Base-by-base conservation (phyloP, 2,113 vertebrate genomes). In the Syrrhaptes paradoxus region DNA sequence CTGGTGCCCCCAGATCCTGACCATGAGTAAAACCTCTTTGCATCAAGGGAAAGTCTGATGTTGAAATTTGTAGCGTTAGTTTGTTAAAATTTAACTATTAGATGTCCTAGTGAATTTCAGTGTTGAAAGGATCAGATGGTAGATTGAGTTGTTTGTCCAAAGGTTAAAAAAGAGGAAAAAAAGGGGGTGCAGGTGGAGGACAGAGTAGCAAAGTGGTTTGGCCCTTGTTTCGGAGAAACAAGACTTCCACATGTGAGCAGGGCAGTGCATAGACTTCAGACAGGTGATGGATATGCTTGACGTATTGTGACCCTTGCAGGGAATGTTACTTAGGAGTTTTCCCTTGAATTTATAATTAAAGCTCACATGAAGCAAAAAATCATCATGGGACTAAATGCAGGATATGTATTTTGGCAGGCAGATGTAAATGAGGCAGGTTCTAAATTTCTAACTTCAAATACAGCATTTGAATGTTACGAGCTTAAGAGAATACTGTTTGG, bases 381-480 rank as follows among this genome's bases (percentile, higher is more conserved):
- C 31, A 11, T 86, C 20, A 15, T 49, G 70, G 34, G 52, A 80
- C 72, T 65, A 65, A 88, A 79, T 36, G 11, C n/a, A 85, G 70
- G 31, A 58, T 95, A 80, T 92, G 15, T 90, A 45, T 90, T 84
- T 95, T 95, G 91, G 85, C 94, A 96, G 78, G 34, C 45, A 54
- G 65, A 46, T 58, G 4, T 67, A 79, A 87, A 87, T 85, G 55
- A 90, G 66, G 45, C 68, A 91, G 79, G 58, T 72, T 90, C 66
- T 90, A 71, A 67, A 87, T 90, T 83, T 83, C n/a, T 89, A 1
- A 67, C 55, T 92, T 97, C 66, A 84, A 88, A 80, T 75, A 31
- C 17, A 77, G 6, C 10, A 43, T 86, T 93, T 90, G 71, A 77
- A 90, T 93, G 20, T 76, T 93, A 59, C 32, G 62, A 75, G 86